phyloP scores from a whole-genome alignment of 2,797 vertebrate species.

The Hafferia zeledoni region DNA sequence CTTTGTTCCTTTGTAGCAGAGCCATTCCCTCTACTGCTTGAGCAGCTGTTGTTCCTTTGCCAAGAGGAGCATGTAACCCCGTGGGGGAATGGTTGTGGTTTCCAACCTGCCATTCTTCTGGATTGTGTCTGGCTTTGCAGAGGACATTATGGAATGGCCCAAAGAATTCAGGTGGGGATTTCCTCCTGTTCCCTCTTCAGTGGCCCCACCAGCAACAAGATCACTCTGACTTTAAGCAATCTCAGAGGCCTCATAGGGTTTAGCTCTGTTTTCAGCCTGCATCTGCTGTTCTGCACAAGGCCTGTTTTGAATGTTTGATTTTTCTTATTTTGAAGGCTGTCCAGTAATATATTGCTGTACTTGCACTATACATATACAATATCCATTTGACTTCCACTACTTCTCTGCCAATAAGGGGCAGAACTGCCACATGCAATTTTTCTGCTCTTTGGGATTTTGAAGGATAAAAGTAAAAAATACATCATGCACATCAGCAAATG shows the following conservation, averaged over 20 bases:
- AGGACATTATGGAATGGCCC: neutral
- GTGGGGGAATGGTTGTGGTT: neutral
- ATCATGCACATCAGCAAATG: neutral
- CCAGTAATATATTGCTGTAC: neutral
- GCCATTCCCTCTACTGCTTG: neutral
- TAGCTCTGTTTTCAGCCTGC: neutral
- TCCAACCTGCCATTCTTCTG: neutral
- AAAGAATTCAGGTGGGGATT: neutral
- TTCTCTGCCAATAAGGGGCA: neutral
- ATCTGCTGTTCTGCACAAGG: neutral
- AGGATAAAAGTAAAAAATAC: neutral
- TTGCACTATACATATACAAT: neutral
- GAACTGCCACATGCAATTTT: neutral
- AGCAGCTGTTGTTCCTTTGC: neutral
- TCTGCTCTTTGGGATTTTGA: neutral
- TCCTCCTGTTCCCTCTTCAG: neutral
- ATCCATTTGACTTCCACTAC: neutral
- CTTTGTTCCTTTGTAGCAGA: neutral
- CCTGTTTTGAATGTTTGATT: neutral
- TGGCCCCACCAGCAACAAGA: neutral
- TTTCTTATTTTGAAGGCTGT: neutral
- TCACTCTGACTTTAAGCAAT: neutral
- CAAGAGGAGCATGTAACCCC: neutral
- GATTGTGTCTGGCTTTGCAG: neutral
- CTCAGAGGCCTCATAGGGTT: neutral